Evolutionary conservation across 2,888 invertebrate genomes (phyloP).

Genomic region (Thymelicus lineola): DNA sequence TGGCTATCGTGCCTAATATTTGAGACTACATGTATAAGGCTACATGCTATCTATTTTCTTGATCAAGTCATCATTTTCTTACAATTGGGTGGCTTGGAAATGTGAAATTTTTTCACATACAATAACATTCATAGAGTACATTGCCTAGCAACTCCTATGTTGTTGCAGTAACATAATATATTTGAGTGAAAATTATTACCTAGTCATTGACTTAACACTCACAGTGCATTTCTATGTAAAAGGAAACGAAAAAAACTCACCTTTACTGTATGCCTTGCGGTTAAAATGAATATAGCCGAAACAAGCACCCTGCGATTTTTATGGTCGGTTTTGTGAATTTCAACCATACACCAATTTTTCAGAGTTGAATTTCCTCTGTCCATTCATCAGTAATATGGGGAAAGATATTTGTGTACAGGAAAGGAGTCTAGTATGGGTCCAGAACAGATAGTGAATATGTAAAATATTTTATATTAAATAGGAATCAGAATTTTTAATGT

Average conservation of each 20-base stretch:
- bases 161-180: not conserved
- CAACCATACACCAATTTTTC: not conserved
- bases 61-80: no score
- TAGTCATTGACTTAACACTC: not conserved
- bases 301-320: not conserved
- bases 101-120: no score
- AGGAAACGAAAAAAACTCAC: not conserved
- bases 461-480: conserved; percentile 28
- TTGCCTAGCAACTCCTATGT: no score
- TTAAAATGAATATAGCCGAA: not conserved
- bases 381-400: not conserved
- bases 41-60: no score
- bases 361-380: conserved; percentile 4
- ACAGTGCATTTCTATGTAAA: not conserved
- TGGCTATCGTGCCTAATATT: not conserved
- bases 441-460: conserved; percentile 33
- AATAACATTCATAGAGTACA: no score
- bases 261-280: not conserved
- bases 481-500: conserved; percentile 21
- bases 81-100: no score
- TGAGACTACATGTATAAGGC: no score
- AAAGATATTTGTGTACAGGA: conserved; percentile 6
- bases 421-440: conserved; percentile 31
- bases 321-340: not conserved
- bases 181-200: not conserved